phyloP scores from a whole-genome alignment of 2,888 invertebrate genomes.

The Oscheius sp. region DNA sequence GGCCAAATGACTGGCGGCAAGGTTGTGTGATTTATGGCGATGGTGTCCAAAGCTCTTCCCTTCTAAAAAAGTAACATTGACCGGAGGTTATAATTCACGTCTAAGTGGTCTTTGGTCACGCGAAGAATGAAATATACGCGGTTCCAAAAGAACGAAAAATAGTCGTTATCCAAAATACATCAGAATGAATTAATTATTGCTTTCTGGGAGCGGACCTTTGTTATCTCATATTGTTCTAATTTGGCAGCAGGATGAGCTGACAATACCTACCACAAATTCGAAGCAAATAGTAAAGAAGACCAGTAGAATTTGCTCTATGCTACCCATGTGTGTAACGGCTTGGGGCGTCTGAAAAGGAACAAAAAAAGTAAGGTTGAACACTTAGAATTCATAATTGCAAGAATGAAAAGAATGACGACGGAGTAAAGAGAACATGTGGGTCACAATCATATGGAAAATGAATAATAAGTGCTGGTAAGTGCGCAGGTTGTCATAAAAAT shows the following conservation, averaged over 20 bases:
- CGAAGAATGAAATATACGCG: neutral
- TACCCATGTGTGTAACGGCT: neutral
- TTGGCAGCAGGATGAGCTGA: too few species aligned
- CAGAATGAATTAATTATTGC: neutral
- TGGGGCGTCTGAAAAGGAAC: constrained; percentile 18
- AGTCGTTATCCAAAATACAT: neutral
- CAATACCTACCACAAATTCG: constrained; percentile 10
- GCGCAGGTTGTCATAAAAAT: constrained; percentile 11
- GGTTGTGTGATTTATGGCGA: constrained; percentile 12
- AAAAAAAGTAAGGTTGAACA: neutral
- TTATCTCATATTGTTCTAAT: neutral
- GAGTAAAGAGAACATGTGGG: constrained; percentile 6
- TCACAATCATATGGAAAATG: constrained; percentile 12
- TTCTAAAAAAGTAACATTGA: constrained; percentile 13
- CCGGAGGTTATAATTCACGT: neutral
- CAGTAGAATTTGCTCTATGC: neutral
- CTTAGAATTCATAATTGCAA: neutral
- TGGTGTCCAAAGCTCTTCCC: constrained; percentile 14
- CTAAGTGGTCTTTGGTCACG: too few species aligned
- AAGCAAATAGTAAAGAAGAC: constrained; percentile 3
- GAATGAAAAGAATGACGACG: constrained; percentile 11
- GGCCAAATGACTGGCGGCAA: constrained; percentile 26
- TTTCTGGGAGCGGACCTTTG: neutral
- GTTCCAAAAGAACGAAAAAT: neutral
- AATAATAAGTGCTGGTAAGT: neutral